Conservation (phyloP, 2,113 vertebrate species). For the Melanocharis versteri region DNA sequence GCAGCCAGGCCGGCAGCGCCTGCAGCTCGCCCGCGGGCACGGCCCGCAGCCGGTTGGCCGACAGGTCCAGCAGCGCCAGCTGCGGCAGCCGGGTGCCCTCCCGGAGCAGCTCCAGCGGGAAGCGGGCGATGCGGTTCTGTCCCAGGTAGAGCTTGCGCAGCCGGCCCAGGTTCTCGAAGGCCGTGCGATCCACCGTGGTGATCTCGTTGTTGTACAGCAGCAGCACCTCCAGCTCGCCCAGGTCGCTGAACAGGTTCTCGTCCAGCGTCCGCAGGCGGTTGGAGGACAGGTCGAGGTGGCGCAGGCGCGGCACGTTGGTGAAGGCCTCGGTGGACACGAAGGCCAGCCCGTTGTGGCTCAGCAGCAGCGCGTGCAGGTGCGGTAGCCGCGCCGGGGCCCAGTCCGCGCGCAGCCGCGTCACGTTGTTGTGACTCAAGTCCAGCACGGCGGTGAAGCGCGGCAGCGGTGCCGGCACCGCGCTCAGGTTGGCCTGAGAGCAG, state of each 20-base stretch:
- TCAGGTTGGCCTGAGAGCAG: conserved; percentile 89
- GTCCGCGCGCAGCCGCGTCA: conserved; percentile 79
- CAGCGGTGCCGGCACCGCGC: conserved; percentile 72
- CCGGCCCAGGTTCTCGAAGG: conserved; percentile 80
- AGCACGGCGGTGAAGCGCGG: conserved; percentile 84
- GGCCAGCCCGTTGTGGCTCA: conserved; percentile 87
- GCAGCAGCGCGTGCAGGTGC: conserved; percentile 86
- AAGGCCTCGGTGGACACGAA: conserved; percentile 94
- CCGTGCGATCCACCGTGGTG: conserved; percentile 82
- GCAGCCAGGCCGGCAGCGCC: conserved; percentile 86
- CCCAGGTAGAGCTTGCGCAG: conserved; percentile 95
- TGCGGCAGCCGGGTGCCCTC: conserved; percentile 81
- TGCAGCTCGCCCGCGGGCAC: conserved; percentile 81
- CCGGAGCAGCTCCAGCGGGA: conserved; percentile 88
- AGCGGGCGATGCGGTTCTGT: conserved; percentile 88
- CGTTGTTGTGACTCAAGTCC: conserved; percentile 91
- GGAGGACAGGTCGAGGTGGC: conserved; percentile 91
- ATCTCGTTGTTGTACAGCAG: conserved; percentile 94
- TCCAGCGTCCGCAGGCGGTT: conserved; percentile 83
- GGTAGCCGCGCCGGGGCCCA: conserved; percentile 81
- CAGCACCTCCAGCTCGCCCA: conserved; percentile 86
- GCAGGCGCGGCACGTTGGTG: conserved; percentile 79
- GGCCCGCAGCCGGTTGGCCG: conserved; percentile 85
- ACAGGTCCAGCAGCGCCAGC: conserved; percentile 87
- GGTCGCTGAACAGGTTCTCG: conserved; percentile 87